Evolutionary conservation across 1,140 invertebrate species (phyloP), one percentile per base, ranked within the genome.

Genomic region (Pogonus chalceus): DNA sequence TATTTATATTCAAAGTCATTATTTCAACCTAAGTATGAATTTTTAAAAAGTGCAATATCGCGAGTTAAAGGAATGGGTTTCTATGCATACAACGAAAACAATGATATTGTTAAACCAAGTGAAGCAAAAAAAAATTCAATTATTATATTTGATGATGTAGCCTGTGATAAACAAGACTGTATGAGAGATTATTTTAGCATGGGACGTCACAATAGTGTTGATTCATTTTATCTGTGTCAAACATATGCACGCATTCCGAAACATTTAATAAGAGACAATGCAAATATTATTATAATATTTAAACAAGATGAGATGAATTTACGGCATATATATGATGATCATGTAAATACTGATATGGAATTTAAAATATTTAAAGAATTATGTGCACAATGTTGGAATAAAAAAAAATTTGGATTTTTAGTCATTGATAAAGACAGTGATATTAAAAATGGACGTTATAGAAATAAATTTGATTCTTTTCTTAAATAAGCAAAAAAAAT

Each of bases 191-290:
- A 61, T 35, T 70, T 72, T 56, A 58, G 57, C 50, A 67, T 64
- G 59, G 67, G 63, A 14, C 50, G 65, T 9, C 37, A 43, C 37
- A 43, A 18, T 43, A n/a, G 9, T 43, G 18, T 4, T 43, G 62
- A 70, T 55, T 58, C 55, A 54, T 65, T 66, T 61, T 69, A 65
- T 60, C 52, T 68, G 23, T 57, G 60, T 55, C 67, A 70, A 56
- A 67, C 65, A 1, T 69, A 72, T 59, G 57, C 67, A 16, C 58
- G 58, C 51, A 64, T 69, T 46, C 64, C 64, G 23, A 71, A 71
- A 61, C 66, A 69, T 56, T 56, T 70, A 35, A 53, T 69, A 21
- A 49, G 65, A 20, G 68, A 71, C 52, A 71, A 68, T 64, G 53
- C 59, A 7, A 69, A 69, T 62, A 56, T 69, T 31, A 23, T 69